A percentile compares a stretch with the other conserved stretches of the same genome.
Evolutionary conservation across 2,888 invertebrate species (phyloP).

Genomic region (Himalopsyche anomala): DNA sequence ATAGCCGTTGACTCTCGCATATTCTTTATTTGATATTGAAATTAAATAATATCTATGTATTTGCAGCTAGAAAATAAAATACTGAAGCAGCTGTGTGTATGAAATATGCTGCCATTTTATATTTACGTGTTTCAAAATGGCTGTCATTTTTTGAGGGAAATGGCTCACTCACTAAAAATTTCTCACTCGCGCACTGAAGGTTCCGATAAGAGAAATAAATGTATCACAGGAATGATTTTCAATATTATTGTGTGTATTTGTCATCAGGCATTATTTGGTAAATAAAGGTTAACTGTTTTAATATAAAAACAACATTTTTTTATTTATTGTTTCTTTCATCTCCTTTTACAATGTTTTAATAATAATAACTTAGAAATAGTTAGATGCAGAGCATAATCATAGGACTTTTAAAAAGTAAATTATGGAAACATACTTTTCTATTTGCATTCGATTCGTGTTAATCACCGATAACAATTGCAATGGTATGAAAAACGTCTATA

Average conservation of each 20-base stretch:
- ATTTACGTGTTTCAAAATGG: too few species aligned
- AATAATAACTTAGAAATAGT: slow-evolving; percentile 61
- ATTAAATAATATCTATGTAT: too few species aligned
- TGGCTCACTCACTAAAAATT: background rate
- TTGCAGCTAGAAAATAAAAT: too few species aligned
- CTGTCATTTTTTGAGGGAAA: too few species aligned
- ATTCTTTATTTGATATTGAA: too few species aligned
- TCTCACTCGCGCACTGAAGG: background rate
- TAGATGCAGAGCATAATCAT: slow-evolving; percentile 60
- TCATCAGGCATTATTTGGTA: slow-evolving; percentile 15
- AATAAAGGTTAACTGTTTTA: slow-evolving; percentile 53
- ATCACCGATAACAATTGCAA: background rate
- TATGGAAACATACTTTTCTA: slow-evolving; percentile 47
- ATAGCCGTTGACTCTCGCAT: too few species aligned
- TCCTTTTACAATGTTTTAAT: slow-evolving; percentile 60
- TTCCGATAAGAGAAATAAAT: background rate
- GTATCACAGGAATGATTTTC: background rate
- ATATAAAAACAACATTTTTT: slow-evolving; percentile 63
- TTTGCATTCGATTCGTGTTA: slow-evolving; percentile 7
- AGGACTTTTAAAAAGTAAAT: slow-evolving; percentile 52
- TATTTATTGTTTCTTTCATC: slow-evolving; percentile 63
- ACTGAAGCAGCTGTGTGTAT: too few species aligned
- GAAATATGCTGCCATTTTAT: too few species aligned
- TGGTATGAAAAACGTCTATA: too few species aligned
- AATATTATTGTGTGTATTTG: slow-evolving; percentile 19